phyloP scores from a whole-genome alignment of 1,140 invertebrate genomes.

The Scaptomyza montana region DNA sequence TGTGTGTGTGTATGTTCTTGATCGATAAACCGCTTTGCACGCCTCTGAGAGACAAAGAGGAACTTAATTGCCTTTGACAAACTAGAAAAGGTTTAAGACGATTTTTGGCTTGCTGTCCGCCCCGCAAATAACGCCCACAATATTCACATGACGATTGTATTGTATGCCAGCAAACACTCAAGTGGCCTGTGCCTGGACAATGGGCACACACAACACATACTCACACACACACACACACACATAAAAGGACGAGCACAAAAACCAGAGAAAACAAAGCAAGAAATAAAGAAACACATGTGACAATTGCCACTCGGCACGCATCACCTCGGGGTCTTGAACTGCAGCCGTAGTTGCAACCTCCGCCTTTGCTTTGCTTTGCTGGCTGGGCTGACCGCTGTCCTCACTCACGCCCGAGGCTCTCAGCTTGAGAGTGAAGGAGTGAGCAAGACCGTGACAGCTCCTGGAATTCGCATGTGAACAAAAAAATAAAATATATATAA shows the following conservation, averaged over 20 bases:
- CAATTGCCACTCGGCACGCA: conserved; percentile 66
- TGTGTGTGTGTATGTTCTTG: neutral
- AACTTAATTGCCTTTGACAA: conserved; percentile 74
- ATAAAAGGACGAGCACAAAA: conserved; percentile 22
- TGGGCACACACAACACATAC: conserved; percentile 9
- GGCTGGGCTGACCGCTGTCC: conserved; percentile 19
- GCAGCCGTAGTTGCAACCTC: neutral
- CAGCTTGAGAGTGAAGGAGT: conserved; percentile 47
- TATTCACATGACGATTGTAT: conserved; percentile 28
- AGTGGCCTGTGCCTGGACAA: conserved; percentile 42
- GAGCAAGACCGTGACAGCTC: conserved; percentile 58
- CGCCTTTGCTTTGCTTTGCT: neutral
- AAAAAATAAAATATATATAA: conserved; percentile 22
- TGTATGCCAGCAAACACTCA: conserved; percentile 22
- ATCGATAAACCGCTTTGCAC: conserved; percentile 57
- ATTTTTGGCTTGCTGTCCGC: conserved; percentile 54
- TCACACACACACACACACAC: neutral
- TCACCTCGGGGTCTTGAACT: conserved; percentile 18
- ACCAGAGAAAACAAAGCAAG: conserved; percentile 28
- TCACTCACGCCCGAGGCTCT: conserved; percentile 29
- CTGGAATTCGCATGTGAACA: conserved; percentile 62
- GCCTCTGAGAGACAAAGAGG: conserved; percentile 44
- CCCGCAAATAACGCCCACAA: conserved; percentile 44
- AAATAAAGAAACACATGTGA: conserved; percentile 46
- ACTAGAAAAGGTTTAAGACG: conserved; percentile 47